Conservation (phyloP, 2,797 vertebrate genomes). For the Rhyacichthys aspro region DNA sequence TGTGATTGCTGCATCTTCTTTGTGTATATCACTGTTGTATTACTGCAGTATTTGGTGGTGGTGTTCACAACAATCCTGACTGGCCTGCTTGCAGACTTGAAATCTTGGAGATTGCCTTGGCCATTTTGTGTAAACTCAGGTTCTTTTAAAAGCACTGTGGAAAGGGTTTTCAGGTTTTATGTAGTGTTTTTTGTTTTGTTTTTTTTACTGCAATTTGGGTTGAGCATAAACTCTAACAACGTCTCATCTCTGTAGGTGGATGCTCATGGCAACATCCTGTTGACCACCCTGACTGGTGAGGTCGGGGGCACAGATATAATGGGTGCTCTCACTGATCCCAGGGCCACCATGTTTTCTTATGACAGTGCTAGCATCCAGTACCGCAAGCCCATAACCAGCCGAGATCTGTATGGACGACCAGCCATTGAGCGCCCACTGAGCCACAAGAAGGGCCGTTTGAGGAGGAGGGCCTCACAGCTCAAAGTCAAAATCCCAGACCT, state of each 20-base stretch:
- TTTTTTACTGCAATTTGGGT: too few species aligned
- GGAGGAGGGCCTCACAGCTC: constrained; percentile 89
- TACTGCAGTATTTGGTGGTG: too few species aligned
- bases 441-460: constrained; percentile 86
- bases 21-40: too few species aligned
- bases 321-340: constrained; percentile 77
- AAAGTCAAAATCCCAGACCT: constrained; percentile 96
- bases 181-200: too few species aligned
- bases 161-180: too few species aligned
- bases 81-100: too few species aligned
- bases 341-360: constrained; percentile 82
- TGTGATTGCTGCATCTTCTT: too few species aligned
- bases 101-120: too few species aligned
- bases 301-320: constrained; percentile 83
- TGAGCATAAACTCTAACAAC: too few species aligned
- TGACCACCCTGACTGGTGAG: constrained; percentile 86
- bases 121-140: too few species aligned
- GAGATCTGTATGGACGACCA: constrained; percentile 84
- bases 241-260: constrained; percentile 87
- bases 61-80: too few species aligned
- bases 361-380: constrained; percentile 91
- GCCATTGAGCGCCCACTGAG: constrained; percentile 80
- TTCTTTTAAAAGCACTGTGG: too few species aligned
- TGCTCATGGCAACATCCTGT: constrained; percentile 87
- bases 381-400: constrained; percentile 86